These are phyloP conservation scores for Erythrocercus mccallii DNA, from an alignment of 2,113 vertebrate genomes.

Conservation along the genomic window DNA sequence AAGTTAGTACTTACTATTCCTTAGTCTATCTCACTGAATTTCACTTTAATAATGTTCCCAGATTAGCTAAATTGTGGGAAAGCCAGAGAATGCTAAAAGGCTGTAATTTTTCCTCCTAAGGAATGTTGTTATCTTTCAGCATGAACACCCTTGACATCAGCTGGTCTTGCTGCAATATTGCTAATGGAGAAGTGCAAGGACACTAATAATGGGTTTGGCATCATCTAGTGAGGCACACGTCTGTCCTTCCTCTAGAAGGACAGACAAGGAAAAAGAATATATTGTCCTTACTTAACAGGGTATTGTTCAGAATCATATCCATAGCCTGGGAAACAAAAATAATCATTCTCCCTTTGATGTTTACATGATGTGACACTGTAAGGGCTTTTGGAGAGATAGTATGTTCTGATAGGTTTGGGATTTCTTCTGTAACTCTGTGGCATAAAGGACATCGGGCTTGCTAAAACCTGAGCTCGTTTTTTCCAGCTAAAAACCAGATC, in stretches of 20 bases:
- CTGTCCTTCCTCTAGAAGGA: not conserved
- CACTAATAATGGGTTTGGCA: not conserved
- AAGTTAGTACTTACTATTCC: not conserved
- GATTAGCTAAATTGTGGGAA: not conserved
- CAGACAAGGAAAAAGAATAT: not conserved
- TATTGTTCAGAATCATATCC: not conserved
- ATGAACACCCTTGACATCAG: conserved; percentile 9
- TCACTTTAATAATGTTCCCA: not conserved
- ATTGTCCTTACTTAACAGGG: not conserved
- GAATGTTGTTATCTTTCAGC: not conserved
- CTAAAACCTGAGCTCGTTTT: not conserved
- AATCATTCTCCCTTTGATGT: not conserved
- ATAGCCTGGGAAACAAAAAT: not conserved
- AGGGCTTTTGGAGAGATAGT: not conserved
- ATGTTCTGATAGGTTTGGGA: not conserved
- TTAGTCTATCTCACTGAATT: not conserved
- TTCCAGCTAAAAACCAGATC: not conserved
- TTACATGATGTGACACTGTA: not conserved
- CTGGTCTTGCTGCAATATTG: not conserved
- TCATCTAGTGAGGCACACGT: not conserved
- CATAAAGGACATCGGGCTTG: not conserved
- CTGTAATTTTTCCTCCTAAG: not conserved
- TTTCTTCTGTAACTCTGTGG: not conserved
- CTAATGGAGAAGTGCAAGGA: not conserved
- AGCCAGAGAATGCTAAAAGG: not conserved